Base-by-base conservation (phyloP, 2,888 invertebrate genomes). In the Ectropis crepuscularia region DNA sequence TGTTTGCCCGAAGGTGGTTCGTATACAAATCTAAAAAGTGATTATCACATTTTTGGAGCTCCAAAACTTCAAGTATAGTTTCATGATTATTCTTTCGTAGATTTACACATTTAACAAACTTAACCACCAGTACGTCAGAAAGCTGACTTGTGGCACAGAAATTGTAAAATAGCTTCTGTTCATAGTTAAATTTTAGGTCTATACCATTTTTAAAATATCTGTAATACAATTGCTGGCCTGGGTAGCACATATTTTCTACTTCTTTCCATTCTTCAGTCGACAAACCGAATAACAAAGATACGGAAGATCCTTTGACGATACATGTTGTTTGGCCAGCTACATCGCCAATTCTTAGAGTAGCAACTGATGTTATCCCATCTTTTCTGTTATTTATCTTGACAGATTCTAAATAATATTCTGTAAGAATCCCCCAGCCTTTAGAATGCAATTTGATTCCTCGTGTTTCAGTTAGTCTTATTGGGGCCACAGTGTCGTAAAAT, bases 91-190 rank as follows among this genome's bases (percentile, higher is more conserved):
- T 83, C 50, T 78, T 88, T 69, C 92, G 87, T 11, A 67, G 79
- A 74, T 93, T 93, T 2, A 77, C 63, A 71, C 82, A 77, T 75
- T 88, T 85, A 60, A 74, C 71, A 73, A 87, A 91, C 50, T 84
- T 78, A 16, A 82, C 86, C 36, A 87, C 78, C 37, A 92, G 76
- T 54, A 87, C 74, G 69, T 89, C 77, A 57, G 79, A 78, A 39
- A 72, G 85, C 75, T 90, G 89, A 72, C 82, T 87, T 53, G 74
- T 79, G 45, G 80, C 70, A 75, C 93, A 93, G 73, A 92, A 92
- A 69, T 89, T 83, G 74, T 93, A 93, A 78, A 93, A 93, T 43
- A 92, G 62, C 73, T 87, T 88, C 75, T 93, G 89, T 73, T 91
- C 88, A 68, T 72, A 78, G 41, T 71, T 75, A 69, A 86, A 89